Evolutionary conservation across 2,113 vertebrate genomes (phyloP), one percentile per base, ranked within the genome.

Genomic region (Neopipo cinnamomea): DNA sequence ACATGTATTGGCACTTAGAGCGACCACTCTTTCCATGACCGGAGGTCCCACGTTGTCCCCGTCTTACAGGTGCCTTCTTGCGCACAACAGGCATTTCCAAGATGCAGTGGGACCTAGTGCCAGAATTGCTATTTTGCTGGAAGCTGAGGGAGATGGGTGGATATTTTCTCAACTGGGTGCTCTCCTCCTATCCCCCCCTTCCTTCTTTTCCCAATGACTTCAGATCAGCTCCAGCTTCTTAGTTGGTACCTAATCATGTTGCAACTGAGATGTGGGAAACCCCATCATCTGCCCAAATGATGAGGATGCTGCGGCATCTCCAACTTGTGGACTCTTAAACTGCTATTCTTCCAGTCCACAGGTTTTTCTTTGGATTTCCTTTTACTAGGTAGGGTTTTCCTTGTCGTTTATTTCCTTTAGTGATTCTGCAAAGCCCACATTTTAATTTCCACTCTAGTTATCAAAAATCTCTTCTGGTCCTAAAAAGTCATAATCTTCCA

Each of bases 21-120:
- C 8, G 9, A 59, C 14, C 1, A 4, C 52, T 25, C 53, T 10
- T 19, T 4, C 25, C 3, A 2, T 56, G 35, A 4, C 7, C 2
- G 21, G 15, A n/a, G 9, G 16, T 66, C n/a, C 21, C 47, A 46
- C 58, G 5, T 41, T 59, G 42, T 56, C n/a, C 47, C 47, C 5
- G 3, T 41, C 53, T 50, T 39, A 53, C 74, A 96, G 66, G 79
- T 90, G 85, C 16, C 46, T 66, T 73, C 37, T 30, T 30, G 85
- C 39, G 33, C 31, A 53, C 9, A 3, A 39, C 46, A 62, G 31
- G 14, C 8, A 1, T 70, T 63, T 63, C 71, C 56, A 35, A 80
- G 22, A 17, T 52, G 7, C 37, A 31, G 19, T 3, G 63, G 50
- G 49, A 79, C 13, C 10, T 41, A 12, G 41, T 11, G 52, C 35